Conservation (phyloP, 2,797 vertebrate species). For the Vespertilio murinus region DNA sequence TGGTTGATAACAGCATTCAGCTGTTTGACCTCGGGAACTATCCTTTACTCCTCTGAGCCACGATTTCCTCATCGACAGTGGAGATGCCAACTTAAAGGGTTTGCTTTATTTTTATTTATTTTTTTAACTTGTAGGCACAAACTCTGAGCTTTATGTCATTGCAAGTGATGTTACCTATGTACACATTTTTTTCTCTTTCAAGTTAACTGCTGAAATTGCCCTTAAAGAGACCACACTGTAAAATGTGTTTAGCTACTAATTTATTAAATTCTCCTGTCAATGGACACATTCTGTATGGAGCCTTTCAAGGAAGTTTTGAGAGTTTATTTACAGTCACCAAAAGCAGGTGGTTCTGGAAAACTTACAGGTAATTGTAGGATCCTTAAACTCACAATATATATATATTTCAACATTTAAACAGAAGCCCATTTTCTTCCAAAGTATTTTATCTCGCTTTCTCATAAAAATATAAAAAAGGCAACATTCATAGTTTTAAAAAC, state of each 20-base stretch:
- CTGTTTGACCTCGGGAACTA: not conserved
- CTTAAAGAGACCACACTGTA: constrained; percentile 32
- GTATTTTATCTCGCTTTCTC: constrained; percentile 76
- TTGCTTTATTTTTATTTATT: no score
- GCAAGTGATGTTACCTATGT: not conserved
- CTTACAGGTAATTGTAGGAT: constrained; percentile 69
- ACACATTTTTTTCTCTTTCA: not conserved
- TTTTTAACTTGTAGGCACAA: not conserved
- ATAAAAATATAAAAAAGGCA: constrained; percentile 85
- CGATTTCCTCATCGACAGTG: not conserved
- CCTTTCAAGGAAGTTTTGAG: constrained; percentile 68
- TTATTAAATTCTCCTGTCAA: constrained; percentile 73
- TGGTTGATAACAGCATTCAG: not conserved
- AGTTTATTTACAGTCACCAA: constrained; percentile 79
- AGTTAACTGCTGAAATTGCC: not conserved
- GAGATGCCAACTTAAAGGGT: not conserved
- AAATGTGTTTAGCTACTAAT: constrained; percentile 64
- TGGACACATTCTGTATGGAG: constrained; percentile 67
- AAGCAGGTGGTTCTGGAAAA: constrained; percentile 71
- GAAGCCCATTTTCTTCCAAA: constrained; percentile 82
- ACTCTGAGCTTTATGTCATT: constrained; percentile 30
- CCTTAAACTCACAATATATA: constrained; percentile 69
- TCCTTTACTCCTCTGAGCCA: not conserved
- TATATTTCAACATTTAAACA: constrained; percentile 81
- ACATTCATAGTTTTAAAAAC: constrained; percentile 49